phyloP scores from a whole-genome alignment of 2,888 invertebrate species.

The Nemoura dubitans region DNA sequence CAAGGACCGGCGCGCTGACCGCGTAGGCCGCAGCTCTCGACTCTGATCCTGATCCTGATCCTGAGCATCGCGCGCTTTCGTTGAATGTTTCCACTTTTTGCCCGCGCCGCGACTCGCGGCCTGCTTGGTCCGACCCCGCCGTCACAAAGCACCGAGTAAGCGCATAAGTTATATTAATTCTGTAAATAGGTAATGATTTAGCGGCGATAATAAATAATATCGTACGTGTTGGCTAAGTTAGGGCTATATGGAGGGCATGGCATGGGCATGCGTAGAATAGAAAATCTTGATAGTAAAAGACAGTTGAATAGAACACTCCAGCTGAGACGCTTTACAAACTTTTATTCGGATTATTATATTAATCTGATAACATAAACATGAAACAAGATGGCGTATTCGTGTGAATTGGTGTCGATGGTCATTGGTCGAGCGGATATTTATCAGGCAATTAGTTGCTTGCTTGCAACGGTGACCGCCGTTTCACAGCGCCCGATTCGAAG shows the following conservation, averaged over 20 bases:
- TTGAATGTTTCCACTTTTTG: slow-evolving; percentile 26
- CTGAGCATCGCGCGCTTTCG: neutral
- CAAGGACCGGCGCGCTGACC: neutral
- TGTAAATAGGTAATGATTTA: slow-evolving; percentile 48
- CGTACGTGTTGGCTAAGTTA: slow-evolving; percentile 19
- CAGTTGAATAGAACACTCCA: slow-evolving; percentile 41
- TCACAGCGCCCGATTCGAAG: neutral
- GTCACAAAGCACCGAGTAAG: neutral
- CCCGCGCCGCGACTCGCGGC: neutral
- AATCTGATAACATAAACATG: slow-evolving; percentile 21
- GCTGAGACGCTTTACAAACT: slow-evolving; percentile 1
- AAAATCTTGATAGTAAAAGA: slow-evolving; percentile 43
- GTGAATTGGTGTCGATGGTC: slow-evolving; percentile 18
- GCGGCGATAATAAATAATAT: slow-evolving; percentile 44
- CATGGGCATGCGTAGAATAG: slow-evolving; percentile 30
- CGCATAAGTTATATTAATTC: slow-evolving; percentile 41
- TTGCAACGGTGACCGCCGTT: neutral
- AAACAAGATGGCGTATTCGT: slow-evolving; percentile 25
- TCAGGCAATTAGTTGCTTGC: neutral
- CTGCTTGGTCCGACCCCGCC: neutral
- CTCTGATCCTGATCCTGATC: neutral
- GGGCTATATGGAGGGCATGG: slow-evolving; percentile 22
- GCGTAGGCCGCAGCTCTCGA: neutral
- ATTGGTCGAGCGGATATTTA: neutral
- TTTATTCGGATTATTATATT: slow-evolving; percentile 22